Conservation (phyloP, 2,888 invertebrate genomes). For the Chymomyza fuscimana region DNA sequence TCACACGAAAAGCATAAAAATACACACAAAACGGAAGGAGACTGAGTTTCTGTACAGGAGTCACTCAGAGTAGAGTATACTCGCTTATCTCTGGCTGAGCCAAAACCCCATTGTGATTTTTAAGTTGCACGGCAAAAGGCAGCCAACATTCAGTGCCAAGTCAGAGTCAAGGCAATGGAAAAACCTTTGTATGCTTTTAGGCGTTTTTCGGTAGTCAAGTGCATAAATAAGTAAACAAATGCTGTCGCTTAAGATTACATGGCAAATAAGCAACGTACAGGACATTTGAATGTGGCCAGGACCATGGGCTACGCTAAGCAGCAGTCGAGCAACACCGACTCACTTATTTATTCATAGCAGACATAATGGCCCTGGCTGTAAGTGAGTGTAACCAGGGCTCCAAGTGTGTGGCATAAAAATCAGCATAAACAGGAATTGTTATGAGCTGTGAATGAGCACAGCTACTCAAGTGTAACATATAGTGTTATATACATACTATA, state of each 20-base stretch:
- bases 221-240: constrained; percentile 73
- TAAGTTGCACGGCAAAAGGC: constrained; percentile 53
- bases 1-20: constrained; percentile 74
- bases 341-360: constrained; percentile 74
- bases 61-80: constrained; percentile 18
- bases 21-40: constrained; percentile 33
- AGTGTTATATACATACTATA: neutral
- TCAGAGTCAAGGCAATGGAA: no score
- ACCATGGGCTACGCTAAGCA: neutral
- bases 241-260: constrained; percentile 76
- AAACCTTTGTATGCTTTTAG: constrained; percentile 51
- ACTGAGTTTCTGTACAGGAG: constrained; percentile 29
- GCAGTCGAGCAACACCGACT: constrained; percentile 40
- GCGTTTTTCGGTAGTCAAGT: constrained; percentile 35
- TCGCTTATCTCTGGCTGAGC: constrained; percentile 64
- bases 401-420: constrained; percentile 60
- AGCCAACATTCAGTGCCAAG: neutral
- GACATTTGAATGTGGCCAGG: constrained; percentile 49
- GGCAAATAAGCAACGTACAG: constrained; percentile 59
- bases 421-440: constrained; percentile 73
- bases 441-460: constrained; percentile 64
- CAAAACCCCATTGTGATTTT: constrained; percentile 75
- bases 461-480: constrained; percentile 20
- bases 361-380: constrained; percentile 38
- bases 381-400: constrained; percentile 33